Base-by-base conservation (phyloP, 1,140 invertebrate genomes). In the Stegodyphus mimosarum region DNA sequence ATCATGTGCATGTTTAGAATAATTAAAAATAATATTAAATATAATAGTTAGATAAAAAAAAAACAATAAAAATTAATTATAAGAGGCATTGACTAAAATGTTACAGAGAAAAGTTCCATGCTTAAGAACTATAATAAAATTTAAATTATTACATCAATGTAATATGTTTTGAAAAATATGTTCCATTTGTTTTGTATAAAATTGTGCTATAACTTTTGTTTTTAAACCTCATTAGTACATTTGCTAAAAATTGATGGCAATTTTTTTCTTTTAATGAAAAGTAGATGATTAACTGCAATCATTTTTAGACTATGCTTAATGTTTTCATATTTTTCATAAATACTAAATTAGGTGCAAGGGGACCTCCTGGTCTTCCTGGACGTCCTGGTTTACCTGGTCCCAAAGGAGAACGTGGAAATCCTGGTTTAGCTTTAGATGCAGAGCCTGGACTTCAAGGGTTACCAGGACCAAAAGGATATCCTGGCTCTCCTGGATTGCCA, bases 371-470 rank as follows among this genome's bases (percentile, higher is more conserved):
- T n/a, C 49, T 52, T 6, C 70, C 85, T 51, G 88, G 88, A 11
- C 33, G 87, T n/a, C 87, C 89, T 72, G 90, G 90, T 18, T 55
- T 88, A 17, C 87, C 89, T 70, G 90, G 90, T 33, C 84, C 86
- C 5, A 87, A 87, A 77, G 87, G 86, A 69, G 80, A 73, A 69
- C 18, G 11, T 10, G 86, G 86, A n/a, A 80, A 73, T 64, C 80
- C 86, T 49, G 86, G 86, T 55, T n/a, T 76, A 13, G 78, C 74
- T 52, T 72, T 87, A 66, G 66, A 53, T 76, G 64, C 78, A 70
- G 80, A 93, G 87, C 91, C 93, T 64, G 96, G 96, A 33, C 92
- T 93, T 55, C 92, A 91, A 51, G 96, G 96, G 49, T 87, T 89
- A 5, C 88, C 87, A 63, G 94, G 94, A 81, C 92, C 93, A 11